Base-by-base conservation (phyloP, 2,113 vertebrate genomes). In the Pseudorhombus dupliciocellatus region DNA sequence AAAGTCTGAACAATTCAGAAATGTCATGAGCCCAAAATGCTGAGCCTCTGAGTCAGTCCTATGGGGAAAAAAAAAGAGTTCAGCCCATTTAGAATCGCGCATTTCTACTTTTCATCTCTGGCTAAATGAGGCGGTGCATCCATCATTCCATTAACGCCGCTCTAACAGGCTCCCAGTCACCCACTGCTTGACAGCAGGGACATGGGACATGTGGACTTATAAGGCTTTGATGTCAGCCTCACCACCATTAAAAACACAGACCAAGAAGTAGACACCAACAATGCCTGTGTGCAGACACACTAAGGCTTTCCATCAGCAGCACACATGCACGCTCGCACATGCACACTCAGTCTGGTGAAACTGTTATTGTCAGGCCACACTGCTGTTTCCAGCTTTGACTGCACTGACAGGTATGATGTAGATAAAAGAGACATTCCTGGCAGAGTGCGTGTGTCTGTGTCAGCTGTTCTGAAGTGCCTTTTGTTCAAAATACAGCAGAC, bases 81-180 rank as follows among this genome's bases (percentile, higher is more conserved):
- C 73, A 87, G 75, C 59, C 55, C 77, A 44, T 66, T 77, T 83
- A n/a, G 61, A 73, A 69, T 78, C 24, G 69, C 65, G 76, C 68
- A 77, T 69, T 65, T 79, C 77, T 79, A 84, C 73, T 76, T 90
- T 89, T 90, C 87, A 88, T 90, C 84, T 91, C 46, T 71, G 69
- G 68, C 66, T 69, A 79, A 86, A 80, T 70, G 44, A 75, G 79
- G 87, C 80, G 65, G 76, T 75, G 55, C 88, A 90, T 91, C 83
- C 75, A 90, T 92, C 92, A 91, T 90, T 87, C 74, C 68, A 87
- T 89, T 87, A 89, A 76, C 77, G 10, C 80, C 28, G 75, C 71
- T 72, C 58, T 66, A 81, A 87, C 80, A 88, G 81, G 80, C 79
- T 80, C 71, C 51, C 70, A 66, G 76, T 87, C 78, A 76, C 76